Evolutionary conservation across 2,797 vertebrate genomes (phyloP).

Genomic region (Molossus molossus): DNA sequence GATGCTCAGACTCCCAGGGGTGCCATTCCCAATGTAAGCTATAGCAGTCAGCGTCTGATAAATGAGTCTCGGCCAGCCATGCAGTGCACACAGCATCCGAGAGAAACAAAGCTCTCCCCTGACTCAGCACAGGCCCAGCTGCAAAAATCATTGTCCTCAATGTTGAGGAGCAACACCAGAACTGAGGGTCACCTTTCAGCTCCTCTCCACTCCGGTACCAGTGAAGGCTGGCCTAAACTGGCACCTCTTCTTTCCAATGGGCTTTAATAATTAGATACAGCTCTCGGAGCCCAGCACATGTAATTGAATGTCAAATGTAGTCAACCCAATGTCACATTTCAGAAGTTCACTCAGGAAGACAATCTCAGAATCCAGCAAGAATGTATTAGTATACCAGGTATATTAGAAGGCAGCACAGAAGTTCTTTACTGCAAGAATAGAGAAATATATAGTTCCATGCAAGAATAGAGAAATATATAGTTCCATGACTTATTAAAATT

Average conservation of each 20-base stretch:
- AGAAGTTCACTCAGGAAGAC: constrained; percentile 2
- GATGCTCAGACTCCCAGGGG: constrained; percentile 71
- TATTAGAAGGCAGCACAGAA: constrained; percentile 19
- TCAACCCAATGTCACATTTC: background rate
- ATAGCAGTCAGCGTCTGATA: constrained; percentile 65
- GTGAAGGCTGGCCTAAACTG: background rate
- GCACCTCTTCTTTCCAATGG: background rate
- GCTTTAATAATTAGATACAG: background rate
- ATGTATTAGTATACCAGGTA: background rate
- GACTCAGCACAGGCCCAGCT: constrained; percentile 12
- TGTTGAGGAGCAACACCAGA: background rate
- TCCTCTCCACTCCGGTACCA: background rate
- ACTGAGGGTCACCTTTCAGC: rapidly evolving
- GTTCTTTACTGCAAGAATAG: constrained; percentile 45
- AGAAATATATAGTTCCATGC: background rate
- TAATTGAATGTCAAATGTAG: background rate
- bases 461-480: constrained; percentile 18
- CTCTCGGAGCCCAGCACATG: background rate
- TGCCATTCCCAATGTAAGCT: constrained; percentile 25
- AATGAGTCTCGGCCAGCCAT: constrained; percentile 42
- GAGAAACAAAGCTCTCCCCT: constrained; percentile 7
- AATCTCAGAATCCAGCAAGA: constrained; percentile 18
- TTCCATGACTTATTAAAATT: constrained; percentile 63
- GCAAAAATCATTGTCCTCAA: background rate
- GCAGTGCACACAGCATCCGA: background rate